Base-by-base conservation (phyloP, 1,140 invertebrate genomes). In the Brachionus angularis region DNA sequence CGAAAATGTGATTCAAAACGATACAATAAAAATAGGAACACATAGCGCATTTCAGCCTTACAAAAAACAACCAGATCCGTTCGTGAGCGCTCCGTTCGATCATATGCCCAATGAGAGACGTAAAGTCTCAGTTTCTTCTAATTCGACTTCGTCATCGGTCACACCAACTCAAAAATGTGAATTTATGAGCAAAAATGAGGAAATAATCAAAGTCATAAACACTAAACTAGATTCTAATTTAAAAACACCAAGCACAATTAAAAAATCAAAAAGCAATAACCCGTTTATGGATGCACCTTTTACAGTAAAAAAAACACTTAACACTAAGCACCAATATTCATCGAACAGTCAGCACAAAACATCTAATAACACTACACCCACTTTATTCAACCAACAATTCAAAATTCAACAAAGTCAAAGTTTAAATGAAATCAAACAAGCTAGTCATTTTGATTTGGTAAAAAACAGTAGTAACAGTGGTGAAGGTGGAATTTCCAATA, bases 231-330 rank as follows among this genome's bases (percentile, higher is more conserved):
- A 67, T 47, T 16, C 16, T 12, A 10, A 25, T 16, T 18, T 44
- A 23, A 67, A 47, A 42, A 67, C 62, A 18, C 62, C 62, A 3
- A 5, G 33, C 21, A 46, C 46, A n/a, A 52, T 18, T 31, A 52
- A 52, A 21, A 46, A 67, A 18, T 23, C 33, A 34, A 67, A 14
- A 3, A 27, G 39, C 3, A 16, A 29, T 33, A 67, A 67, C 8
- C 62, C 62, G 2, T 67, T 67, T 67, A 42, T 67, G 4, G 62
- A 67, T 14, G 62, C 62, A 12, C 62, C 62, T 0, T 67, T 67
- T 46, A 67, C 62, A 14, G 42, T 46, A 5, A 67, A 67, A 67
- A 67, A 67, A n/a, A 33, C 62, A 14, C 16, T 16, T 10, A 42
- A 16, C 16, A 42, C 10, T 10, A 10, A 10, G 10, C 10, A 42